Conservation (phyloP, 1,140 invertebrate species). For the Parasteatoda tepidariorum region DNA sequence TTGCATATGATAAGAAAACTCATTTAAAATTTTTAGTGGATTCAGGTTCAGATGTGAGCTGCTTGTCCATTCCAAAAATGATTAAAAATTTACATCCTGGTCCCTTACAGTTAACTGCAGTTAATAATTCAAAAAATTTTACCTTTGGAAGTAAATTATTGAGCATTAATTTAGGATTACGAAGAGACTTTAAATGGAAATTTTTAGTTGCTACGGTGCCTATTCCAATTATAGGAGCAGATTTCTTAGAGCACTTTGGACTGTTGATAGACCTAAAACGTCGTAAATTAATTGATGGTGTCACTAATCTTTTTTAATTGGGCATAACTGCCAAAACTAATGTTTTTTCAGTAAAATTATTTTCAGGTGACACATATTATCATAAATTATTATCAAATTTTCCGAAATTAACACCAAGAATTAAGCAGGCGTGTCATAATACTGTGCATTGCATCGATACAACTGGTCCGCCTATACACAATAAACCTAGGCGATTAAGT, state of each 20-base stretch:
- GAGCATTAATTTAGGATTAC: constrained; percentile 19
- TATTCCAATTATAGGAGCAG: constrained; percentile 47
- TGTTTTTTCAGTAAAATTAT: not conserved
- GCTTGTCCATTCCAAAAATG: not conserved
- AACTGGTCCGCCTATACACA: constrained; percentile 14
- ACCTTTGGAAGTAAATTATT: constrained; percentile 39
- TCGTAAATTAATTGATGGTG: constrained; percentile 13
- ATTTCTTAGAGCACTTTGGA: constrained; percentile 30
- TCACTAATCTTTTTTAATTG: not conserved
- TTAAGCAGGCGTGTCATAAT: constrained; percentile 10
- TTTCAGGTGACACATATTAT: not conserved
- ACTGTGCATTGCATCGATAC: constrained; percentile 45
- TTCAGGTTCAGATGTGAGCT: constrained; percentile 43
- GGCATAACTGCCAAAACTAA: not conserved
- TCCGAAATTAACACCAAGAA: not conserved
- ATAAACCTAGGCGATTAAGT: constrained; percentile 21
- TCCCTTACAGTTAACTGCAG: constrained; percentile 30
- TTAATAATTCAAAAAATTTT: constrained; percentile 42
- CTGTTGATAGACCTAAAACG: constrained; percentile 12
- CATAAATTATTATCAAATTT: constrained; percentile 1
- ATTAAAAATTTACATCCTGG: not conserved
- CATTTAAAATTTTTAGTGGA: constrained; percentile 47
- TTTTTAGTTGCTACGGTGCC: constrained; percentile 29
- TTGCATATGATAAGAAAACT: constrained; percentile 38
- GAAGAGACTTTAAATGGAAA: constrained; percentile 31